phyloP scores from a whole-genome alignment of 2,797 vertebrate genomes.

The Poliocrania exsul region DNA sequence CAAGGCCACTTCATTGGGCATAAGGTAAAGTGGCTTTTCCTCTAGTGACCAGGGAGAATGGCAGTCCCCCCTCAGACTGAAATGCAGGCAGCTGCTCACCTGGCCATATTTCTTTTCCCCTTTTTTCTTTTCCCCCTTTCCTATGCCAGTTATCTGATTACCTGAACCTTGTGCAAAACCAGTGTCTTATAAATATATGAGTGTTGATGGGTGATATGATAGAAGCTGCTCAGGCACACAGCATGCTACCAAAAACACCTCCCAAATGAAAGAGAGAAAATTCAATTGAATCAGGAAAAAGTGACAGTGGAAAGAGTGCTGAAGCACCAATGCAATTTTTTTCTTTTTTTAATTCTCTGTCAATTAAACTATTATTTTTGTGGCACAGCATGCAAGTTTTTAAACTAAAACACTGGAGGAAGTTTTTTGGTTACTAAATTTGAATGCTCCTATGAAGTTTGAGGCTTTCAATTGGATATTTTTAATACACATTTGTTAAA shows the following conservation, averaged over 20 bases:
- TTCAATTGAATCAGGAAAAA: not conserved
- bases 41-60: not conserved
- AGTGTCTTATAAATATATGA: fast-evolving
- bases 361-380: not conserved
- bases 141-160: not conserved
- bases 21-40: not conserved
- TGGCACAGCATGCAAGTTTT: not conserved
- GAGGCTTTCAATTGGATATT: not conserved
- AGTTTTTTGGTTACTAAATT: not conserved
- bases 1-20: not conserved
- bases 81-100: not conserved
- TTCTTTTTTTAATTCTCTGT: not conserved
- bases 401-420: not conserved
- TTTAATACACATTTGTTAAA: not conserved
- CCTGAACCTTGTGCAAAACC: not conserved
- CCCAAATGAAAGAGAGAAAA: not conserved
- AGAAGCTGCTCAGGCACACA: not conserved
- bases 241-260: not conserved
- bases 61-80: not conserved
- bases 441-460: not conserved
- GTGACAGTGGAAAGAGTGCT: not conserved
- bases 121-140: not conserved
- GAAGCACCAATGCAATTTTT: not conserved
- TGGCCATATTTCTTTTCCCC: not conserved
- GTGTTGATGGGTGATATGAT: not conserved